Conservation (phyloP, 2,888 invertebrate genomes). For the Ophion ellenae region DNA sequence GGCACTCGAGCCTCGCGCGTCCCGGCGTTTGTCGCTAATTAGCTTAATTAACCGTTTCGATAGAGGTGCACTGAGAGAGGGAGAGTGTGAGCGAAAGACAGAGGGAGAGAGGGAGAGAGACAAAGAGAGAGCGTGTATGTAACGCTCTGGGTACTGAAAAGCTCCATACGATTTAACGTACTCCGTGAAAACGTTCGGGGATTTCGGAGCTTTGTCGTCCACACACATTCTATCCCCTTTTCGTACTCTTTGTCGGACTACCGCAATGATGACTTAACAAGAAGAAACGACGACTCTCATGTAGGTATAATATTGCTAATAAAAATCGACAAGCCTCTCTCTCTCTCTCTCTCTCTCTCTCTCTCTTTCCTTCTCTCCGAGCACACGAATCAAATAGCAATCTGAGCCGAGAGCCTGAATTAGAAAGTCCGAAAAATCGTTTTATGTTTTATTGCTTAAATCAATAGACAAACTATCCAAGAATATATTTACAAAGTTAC, state of each 20-base stretch:
- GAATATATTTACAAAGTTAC: no score
- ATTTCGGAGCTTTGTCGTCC: not conserved
- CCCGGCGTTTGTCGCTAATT: constrained; percentile 68
- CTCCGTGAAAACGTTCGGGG: constrained; percentile 37
- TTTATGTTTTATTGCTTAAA: no score
- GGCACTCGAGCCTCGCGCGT: constrained; percentile 63
- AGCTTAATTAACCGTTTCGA: constrained; percentile 66
- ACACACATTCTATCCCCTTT: not conserved
- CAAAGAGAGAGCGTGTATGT: not conserved
- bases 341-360: not conserved
- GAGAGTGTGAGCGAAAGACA: constrained; percentile 18
- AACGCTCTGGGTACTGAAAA: constrained; percentile 67
- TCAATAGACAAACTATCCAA: no score
- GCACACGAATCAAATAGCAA: no score
- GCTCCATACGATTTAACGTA: constrained; percentile 69
- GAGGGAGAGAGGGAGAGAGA: not conserved
- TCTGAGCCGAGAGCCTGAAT: no score
- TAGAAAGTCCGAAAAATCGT: no score
- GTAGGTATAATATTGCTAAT: no score
- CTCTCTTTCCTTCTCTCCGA: not conserved
- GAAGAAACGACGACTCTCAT: no score
- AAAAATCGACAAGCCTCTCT: not conserved
- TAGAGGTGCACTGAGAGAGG: constrained; percentile 28
- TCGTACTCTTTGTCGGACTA: not conserved
- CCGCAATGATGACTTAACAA: not conserved